Evolutionary conservation across 2,797 vertebrate species (phyloP).

Genomic region (Neostethus bicornis): DNA sequence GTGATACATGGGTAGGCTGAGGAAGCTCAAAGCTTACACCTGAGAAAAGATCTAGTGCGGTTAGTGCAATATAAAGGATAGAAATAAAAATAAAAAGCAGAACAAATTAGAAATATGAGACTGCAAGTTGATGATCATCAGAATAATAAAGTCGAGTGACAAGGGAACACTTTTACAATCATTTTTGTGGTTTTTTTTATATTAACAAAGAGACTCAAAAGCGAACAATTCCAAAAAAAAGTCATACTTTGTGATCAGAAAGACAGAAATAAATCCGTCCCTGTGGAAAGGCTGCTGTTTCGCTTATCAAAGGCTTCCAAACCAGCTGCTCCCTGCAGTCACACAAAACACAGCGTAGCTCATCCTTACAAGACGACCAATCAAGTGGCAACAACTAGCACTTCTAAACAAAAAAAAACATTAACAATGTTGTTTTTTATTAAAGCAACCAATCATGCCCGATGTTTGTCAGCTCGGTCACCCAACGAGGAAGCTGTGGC

Average conservation of each 20-base stretch:
- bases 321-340: slow-evolving; percentile 48
- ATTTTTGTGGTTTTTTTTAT: too few species aligned
- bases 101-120: slow-evolving; percentile 47
- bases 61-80: slow-evolving; percentile 45
- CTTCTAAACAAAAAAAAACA: slow-evolving; percentile 53
- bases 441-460: slow-evolving; percentile 49
- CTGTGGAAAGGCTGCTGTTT: slow-evolving; percentile 46
- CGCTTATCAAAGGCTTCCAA: slow-evolving; percentile 57
- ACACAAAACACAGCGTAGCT: slow-evolving; percentile 32
- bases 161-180: too few species aligned
- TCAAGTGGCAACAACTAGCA: slow-evolving; percentile 51
- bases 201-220: slow-evolving; percentile 2
- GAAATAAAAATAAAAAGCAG: slow-evolving; percentile 67
- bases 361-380: slow-evolving; percentile 46
- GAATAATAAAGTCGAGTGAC: slow-evolving; percentile 54
- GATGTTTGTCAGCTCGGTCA: slow-evolving; percentile 52
- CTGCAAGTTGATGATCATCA: slow-evolving; percentile 52
- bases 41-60: slow-evolving; percentile 53
- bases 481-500: slow-evolving; percentile 57
- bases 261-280: slow-evolving; percentile 50
- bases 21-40: slow-evolving; percentile 67
- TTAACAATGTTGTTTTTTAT: slow-evolving; percentile 23
- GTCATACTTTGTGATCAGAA: slow-evolving; percentile 58
- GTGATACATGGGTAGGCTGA: slow-evolving; percentile 74
- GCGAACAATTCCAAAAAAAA: slow-evolving; percentile 47